Evolutionary conservation across 2,113 vertebrate species (phyloP).

Genomic region (Gymnarchus niloticus): DNA sequence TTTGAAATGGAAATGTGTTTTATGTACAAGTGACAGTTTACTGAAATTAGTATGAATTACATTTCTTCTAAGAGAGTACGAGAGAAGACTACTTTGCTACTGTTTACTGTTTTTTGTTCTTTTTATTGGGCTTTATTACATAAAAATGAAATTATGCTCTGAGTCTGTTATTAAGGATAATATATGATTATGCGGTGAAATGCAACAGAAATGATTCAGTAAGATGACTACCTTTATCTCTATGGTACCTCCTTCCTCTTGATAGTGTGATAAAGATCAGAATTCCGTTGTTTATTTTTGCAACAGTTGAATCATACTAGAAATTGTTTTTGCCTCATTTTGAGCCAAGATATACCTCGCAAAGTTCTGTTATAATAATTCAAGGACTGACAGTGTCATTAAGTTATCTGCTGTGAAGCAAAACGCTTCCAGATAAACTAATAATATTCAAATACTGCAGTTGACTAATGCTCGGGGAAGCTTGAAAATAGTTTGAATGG

Average conservation of each 20-base stretch:
- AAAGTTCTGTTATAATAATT: constrained; percentile 44
- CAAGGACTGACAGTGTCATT: constrained; percentile 27
- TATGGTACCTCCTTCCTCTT: constrained; percentile 37
- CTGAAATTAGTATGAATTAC: neutral
- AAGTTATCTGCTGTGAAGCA: constrained; percentile 30
- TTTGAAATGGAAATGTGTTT: neutral
- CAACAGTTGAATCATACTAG: constrained; percentile 55
- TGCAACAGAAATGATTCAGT: constrained; percentile 16
- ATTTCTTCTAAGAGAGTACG: neutral
- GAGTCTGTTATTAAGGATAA: neutral
- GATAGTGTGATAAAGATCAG: constrained; percentile 53
- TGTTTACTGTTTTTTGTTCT: neutral
- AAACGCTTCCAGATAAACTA: constrained; percentile 15
- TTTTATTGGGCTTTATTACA: neutral
- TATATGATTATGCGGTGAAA: constrained; percentile 1
- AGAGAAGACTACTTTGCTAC: neutral
- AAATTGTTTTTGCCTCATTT: constrained; percentile 46
- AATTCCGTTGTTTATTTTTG: constrained; percentile 63
- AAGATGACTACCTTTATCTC: constrained; percentile 33
- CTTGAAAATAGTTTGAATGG: neutral
- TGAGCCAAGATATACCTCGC: constrained; percentile 43
- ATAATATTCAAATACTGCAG: neutral
- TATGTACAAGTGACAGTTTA: neutral
- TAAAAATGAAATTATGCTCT: neutral
- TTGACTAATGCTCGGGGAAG: neutral